Percentiles rank a stretch among this genome's conserved stretches.
Evolutionary conservation across 2,797 vertebrate species (phyloP).

Genomic region (Valencia hispanica): DNA sequence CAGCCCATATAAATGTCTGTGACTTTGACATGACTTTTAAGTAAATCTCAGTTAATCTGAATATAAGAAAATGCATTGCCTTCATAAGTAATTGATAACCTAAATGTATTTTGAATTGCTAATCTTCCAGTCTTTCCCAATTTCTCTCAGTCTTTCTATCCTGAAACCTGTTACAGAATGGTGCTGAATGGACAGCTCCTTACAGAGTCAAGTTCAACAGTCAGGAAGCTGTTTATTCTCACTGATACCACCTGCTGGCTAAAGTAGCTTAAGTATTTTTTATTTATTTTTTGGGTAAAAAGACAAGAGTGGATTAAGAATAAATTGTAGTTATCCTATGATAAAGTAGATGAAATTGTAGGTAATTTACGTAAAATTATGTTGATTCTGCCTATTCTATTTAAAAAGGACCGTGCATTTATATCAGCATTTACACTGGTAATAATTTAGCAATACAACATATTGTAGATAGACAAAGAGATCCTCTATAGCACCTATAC

Average conservation of each 20-base stretch:
- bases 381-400: not conserved
- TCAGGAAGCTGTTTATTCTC: constrained; percentile 32
- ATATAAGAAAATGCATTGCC: not conserved
- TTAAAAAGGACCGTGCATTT: not conserved
- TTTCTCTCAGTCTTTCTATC: too few species aligned
- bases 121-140: not conserved
- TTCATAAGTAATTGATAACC: not conserved
- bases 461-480: not conserved
- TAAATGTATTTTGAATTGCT: not conserved
- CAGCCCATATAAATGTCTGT: too few species aligned
- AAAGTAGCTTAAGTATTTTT: not conserved
- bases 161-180: constrained; percentile 31
- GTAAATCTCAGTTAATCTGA: not conserved
- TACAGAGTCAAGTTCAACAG: constrained; percentile 15
- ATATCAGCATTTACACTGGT: too few species aligned
- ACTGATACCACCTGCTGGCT: constrained; percentile 65
- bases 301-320: not conserved
- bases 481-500: not conserved
- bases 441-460: not conserved
- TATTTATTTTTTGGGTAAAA: not conserved
- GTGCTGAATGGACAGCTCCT: constrained; percentile 86
- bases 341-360: not conserved
- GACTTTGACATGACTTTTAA: not conserved
- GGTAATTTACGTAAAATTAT: not conserved
- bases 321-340: not conserved